phyloP scores from a whole-genome alignment of 2,888 invertebrate species.

The Tortricodes alternella region DNA sequence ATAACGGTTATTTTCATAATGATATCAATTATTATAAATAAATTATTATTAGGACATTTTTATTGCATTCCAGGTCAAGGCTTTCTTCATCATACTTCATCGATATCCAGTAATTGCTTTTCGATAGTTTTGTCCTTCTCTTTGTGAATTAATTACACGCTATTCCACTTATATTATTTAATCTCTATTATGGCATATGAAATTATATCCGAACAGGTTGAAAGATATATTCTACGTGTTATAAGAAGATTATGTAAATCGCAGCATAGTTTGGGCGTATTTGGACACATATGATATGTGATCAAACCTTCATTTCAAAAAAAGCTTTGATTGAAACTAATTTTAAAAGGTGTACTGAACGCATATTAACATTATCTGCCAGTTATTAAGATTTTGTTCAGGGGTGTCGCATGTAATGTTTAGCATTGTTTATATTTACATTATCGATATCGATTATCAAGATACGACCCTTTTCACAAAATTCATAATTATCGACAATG shows the following conservation, averaged over 20 bases:
- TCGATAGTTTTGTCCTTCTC: conserved; percentile 15
- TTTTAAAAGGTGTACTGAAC: not conserved
- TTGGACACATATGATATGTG: not conserved
- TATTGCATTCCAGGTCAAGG: not conserved
- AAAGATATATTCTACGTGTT: conserved; percentile 2
- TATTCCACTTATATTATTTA: conserved; percentile 19
- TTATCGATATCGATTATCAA: not conserved
- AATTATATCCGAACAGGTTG: conserved; percentile 16
- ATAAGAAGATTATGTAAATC: conserved; percentile 27
- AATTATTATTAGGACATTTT: not conserved
- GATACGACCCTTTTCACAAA: conserved; percentile 5
- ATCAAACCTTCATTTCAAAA: too few relatives aligned
- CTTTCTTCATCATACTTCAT: not conserved
- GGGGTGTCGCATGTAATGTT: too few relatives aligned
- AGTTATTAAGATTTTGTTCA: not conserved
- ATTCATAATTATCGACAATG: conserved; percentile 4
- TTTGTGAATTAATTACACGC: conserved; percentile 17
- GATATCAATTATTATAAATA: not conserved
- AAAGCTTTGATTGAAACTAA: not conserved
- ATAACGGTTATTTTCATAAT: not conserved
- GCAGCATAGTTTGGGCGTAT: conserved; percentile 5
- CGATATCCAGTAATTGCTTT: conserved; percentile 3
- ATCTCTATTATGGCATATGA: conserved; percentile 14
- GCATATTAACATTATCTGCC: not conserved
- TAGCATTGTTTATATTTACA: too few relatives aligned